Evolutionary conservation across 2,113 vertebrate genomes (phyloP), one percentile per base, ranked within the genome.

Genomic region (Nettapus auritus): DNA sequence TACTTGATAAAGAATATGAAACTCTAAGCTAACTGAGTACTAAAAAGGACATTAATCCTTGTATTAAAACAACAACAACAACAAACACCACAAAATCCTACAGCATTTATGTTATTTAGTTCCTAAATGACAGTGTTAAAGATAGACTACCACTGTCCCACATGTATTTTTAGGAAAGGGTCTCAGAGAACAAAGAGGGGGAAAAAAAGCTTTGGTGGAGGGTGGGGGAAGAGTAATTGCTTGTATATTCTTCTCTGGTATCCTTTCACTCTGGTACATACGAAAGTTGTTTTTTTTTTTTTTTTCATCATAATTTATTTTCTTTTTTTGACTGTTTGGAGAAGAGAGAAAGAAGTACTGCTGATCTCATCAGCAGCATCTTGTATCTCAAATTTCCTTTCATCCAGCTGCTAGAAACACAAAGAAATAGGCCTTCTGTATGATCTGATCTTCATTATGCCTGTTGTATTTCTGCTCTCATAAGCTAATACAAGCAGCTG

Each of bases 401-500:
- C 52, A 89, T 59, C 42, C 34, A 88, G 88, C n/a, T 90, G 66
- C 84, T 71, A 78, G 64, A 83, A 93, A 83, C 5, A 42, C 63
- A 63, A 86, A 42, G 36, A 81, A 92, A 59, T 0, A 90, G 64
- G 28, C 23, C 60, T 74, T 62, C 78, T 82, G 48, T 77, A 70
- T 67, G 85, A 88, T 74, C 36, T 70, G 63, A 85, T 93, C 71
- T 94, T 88, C 56, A 77, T 89, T 93, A 86, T 42, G 73, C 46
- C 63, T 95, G 91, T 42, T 94, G 67, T 88, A 88, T 69, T 94
- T 80, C 83, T 93, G 82, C 76, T 86, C 82, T 77, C 82, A 82
- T 55, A 82, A 89, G 89, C 87, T 89, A 78, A 94, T 20, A 90
- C 36, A 90, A 91, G 71, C 93, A 96, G 89, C 75, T 96, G 82